Evolutionary conservation across 2,113 vertebrate genomes (phyloP).

Genomic region (Dryoscopus gambensis): DNA sequence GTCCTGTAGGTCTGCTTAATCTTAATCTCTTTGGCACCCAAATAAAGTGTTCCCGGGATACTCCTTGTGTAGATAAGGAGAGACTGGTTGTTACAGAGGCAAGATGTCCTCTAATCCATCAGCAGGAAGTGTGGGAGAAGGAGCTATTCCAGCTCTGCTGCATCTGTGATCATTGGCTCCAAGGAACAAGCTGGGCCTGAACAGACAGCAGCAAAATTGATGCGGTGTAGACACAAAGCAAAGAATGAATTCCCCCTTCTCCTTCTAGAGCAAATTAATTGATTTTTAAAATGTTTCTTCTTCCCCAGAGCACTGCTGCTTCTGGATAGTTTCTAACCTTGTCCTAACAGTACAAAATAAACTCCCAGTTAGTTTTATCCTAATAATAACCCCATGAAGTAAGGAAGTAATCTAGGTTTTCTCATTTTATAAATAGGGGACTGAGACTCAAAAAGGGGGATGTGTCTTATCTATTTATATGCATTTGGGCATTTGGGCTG

Average conservation of each 20-base stretch:
- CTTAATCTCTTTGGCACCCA: neutral
- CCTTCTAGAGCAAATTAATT: neutral
- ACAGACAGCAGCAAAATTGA: neutral
- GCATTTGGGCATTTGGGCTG: neutral
- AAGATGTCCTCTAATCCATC: neutral
- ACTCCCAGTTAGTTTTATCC: neutral
- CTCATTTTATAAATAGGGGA: neutral
- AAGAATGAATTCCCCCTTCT: neutral
- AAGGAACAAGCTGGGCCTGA: neutral
- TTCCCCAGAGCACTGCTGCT: neutral
- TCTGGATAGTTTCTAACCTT: neutral
- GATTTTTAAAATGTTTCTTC: neutral
- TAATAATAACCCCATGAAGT: neutral
- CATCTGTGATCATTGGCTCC: neutral
- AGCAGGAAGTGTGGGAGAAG: neutral
- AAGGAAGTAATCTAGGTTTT: slow-evolving; percentile 9
- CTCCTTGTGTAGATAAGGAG: slow-evolving; percentile 3
- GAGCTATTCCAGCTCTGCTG: neutral
- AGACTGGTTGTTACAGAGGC: neutral
- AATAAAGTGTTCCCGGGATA: neutral
- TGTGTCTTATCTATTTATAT: neutral
- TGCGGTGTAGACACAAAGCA: neutral
- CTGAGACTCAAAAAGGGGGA: neutral
- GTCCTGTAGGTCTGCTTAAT: neutral
- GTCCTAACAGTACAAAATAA: neutral